These are phyloP conservation scores for Zelostemma sp. DNA, from an alignment of 1,140 invertebrate species.

Conservation along the genomic window DNA sequence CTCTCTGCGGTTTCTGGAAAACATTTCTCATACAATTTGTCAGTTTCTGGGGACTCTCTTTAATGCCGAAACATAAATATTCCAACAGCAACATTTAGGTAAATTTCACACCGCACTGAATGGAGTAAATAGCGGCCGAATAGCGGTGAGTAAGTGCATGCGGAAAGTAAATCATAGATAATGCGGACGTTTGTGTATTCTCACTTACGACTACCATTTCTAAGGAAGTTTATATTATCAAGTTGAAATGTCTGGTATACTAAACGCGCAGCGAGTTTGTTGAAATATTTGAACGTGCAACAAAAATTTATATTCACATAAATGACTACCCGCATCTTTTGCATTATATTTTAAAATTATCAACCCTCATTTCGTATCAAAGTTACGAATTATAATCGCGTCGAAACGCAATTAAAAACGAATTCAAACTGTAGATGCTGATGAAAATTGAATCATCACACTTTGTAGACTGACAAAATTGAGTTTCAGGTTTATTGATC, in stretches of 20 bases:
- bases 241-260: slow-evolving; percentile 32
- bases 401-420: no score
- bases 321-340: no score
- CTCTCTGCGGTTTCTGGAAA: no score
- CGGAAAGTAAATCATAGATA: slow-evolving; percentile 48
- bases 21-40: background rate
- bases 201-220: slow-evolving; percentile 33
- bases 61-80: background rate
- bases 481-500: background rate
- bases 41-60: background rate
- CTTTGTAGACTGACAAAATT: no score
- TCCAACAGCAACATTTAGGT: background rate
- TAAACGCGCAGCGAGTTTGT: slow-evolving; percentile 2
- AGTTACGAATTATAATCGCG: no score
- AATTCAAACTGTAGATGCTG: background rate
- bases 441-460: background rate
- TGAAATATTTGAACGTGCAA: slow-evolving; percentile 14
- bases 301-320: no score
- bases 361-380: no score
- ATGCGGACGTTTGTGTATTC: slow-evolving; percentile 47
- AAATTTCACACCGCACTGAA: slow-evolving; percentile 41
- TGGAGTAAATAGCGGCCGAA: slow-evolving; percentile 43
- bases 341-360: no score
- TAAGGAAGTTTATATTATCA: slow-evolving; percentile 39
- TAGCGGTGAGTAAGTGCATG: slow-evolving; percentile 31